These are phyloP conservation scores for Dasyprocta punctata DNA, from an alignment of 2,113 vertebrate genomes.

Conservation along the genomic window DNA sequence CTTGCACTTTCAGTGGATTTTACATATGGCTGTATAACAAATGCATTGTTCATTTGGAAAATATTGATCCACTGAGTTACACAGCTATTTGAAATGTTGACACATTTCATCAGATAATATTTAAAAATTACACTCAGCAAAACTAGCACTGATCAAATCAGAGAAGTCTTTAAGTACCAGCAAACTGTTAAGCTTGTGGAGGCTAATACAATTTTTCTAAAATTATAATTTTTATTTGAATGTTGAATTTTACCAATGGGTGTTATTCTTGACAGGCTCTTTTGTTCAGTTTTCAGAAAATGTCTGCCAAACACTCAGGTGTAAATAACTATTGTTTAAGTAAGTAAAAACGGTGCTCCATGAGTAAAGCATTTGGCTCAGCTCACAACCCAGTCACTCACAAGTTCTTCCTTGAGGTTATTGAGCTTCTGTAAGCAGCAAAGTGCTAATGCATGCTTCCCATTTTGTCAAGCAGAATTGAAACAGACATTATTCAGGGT, in stretches of 20 bases:
- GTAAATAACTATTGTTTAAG: background rate
- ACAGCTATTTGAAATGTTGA: slow-evolving; percentile 28
- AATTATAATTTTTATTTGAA: slow-evolving; percentile 34
- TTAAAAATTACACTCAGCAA: background rate
- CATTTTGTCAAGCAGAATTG: background rate
- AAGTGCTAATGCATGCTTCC: background rate
- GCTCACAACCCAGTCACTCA: background rate
- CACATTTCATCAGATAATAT: background rate
- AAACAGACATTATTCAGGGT: background rate
- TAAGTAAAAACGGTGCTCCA: background rate
- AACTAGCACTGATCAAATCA: background rate
- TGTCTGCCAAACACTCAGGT: background rate
- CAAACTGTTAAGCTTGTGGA: background rate
- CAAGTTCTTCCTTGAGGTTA: background rate
- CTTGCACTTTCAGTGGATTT: background rate
- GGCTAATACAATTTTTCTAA: background rate
- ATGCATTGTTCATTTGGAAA: slow-evolving; percentile 28
- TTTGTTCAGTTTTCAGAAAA: slow-evolving; percentile 50
- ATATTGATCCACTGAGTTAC: slow-evolving; percentile 1
- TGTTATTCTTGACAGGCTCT: slow-evolving; percentile 11
- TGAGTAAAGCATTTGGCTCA: background rate
- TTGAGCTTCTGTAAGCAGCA: background rate
- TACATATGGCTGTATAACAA: background rate
- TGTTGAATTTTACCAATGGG: background rate
- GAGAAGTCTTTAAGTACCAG: background rate